phyloP scores from a whole-genome alignment of 2,113 vertebrate genomes.

The Typhlomys cinereus region DNA sequence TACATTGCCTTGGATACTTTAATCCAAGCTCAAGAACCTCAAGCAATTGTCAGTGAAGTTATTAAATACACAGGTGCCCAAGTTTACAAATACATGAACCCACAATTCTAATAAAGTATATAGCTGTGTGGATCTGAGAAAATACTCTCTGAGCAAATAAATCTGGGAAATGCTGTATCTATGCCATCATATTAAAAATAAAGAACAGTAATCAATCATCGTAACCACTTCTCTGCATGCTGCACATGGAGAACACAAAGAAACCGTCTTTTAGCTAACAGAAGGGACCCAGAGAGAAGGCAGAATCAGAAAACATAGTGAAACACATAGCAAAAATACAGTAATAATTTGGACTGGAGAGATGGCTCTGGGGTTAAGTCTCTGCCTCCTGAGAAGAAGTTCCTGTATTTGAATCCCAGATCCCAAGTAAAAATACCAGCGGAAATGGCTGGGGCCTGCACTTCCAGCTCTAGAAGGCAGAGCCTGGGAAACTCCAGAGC shows the following conservation, averaged over 20 bases:
- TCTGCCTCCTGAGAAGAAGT: no score
- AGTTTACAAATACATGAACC: conserved; percentile 60
- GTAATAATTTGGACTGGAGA: no score
- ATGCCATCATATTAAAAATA: conserved; percentile 48
- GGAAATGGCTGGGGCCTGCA: no score
- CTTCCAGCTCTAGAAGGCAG: no score
- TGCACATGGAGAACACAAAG: background rate
- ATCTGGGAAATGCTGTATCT: conserved; percentile 55
- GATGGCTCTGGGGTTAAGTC: no score
- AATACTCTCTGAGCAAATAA: conserved; percentile 57
- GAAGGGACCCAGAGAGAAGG: background rate
- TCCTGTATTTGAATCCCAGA: no score
- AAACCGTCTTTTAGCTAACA: conserved; percentile 48
- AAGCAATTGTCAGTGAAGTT: background rate
- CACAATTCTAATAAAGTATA: conserved; percentile 66
- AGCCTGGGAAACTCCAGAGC: no score
- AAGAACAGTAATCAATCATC: conserved; percentile 62
- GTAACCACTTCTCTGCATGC: conserved; percentile 48
- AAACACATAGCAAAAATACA: background rate
- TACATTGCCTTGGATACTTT: conserved; percentile 57
- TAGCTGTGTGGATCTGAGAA: conserved; percentile 10
- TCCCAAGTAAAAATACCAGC: no score
- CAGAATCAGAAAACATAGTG: background rate
- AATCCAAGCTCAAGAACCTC: conserved; percentile 25
- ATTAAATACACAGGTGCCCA: conserved; percentile 41